Base-by-base conservation (phyloP, 2,888 invertebrate genomes). In the Macroteleia sp. region DNA sequence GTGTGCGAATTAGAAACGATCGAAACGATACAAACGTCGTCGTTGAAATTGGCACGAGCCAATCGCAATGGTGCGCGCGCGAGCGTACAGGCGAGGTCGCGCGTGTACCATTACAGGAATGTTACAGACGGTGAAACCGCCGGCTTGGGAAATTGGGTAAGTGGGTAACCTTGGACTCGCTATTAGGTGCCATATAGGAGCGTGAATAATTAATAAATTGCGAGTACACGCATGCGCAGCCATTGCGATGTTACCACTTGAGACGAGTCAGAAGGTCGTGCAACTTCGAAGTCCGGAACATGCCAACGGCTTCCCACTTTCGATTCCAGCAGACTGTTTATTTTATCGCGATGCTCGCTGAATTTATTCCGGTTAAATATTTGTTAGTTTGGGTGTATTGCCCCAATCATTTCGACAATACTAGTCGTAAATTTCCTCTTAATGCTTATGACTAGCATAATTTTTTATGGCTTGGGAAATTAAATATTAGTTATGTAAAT, bases 111-210 rank as follows among this genome's bases (percentile, higher is more conserved):
- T 39, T 48, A 56, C 52, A 39, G 62, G 54, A 59, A 62, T 44
- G 64, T 59, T 46, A 50, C 56, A 62, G 50, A 56, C 70, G 73
- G 69, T 28, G 74, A 64, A 71, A 66, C 46, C 46, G 48, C 59
- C 52, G 14, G 22, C 59, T 64, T 22, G 66, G 70, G 73, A 71
- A 82, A 81, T 80, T 81, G 78, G 82, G 81, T 82, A 80, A 82
- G 79, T 82, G 77, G 81, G 81, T 80, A 79, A 79, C 81, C 79
- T 79, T 81, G 75, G 62, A 28, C 9, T 20, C 16, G 50, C 59
- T 32, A 59, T 52, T 50, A 42, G 50, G 73, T 73, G 70, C 67
- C 66, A 74, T 57, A 66, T 42, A 50, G n/a, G 67, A 66, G 12
- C 41, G 54, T 44, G 48, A 41, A 32, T 66, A 67, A 75, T 75